Conservation (phyloP, 2,888 invertebrate genomes). For the Euplexia lucipara region DNA sequence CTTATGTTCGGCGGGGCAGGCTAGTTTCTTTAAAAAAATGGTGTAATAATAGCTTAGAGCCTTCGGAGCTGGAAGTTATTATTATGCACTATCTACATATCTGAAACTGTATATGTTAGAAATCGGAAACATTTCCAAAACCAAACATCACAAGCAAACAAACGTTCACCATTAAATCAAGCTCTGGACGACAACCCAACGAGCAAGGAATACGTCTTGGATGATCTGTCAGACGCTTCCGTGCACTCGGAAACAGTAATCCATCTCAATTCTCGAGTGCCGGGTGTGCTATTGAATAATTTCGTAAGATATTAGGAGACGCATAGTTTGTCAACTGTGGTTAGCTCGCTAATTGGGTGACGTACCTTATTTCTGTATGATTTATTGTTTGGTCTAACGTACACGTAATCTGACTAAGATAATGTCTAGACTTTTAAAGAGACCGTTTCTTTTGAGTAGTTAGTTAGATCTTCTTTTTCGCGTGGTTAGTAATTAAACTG, state of each 20-base stretch:
- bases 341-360: constrained; percentile 35
- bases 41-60: too few species aligned
- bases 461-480: too few species aligned
- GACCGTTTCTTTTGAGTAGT: too few species aligned
- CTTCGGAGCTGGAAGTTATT: too few species aligned
- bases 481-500: too few species aligned
- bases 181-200: constrained; percentile 4
- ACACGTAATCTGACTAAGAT: too few species aligned
- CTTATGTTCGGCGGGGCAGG: too few species aligned
- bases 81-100: too few species aligned
- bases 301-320: constrained; percentile 43
- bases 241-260: constrained; percentile 51
- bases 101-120: background rate
- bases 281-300: constrained; percentile 56
- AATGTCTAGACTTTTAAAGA: too few species aligned
- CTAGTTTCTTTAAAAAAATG: too few species aligned
- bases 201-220: constrained; percentile 29
- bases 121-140: background rate
- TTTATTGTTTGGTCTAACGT: constrained; percentile 26
- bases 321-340: constrained; percentile 39
- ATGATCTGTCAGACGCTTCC: constrained; percentile 63
- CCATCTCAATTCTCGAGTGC: constrained; percentile 58
- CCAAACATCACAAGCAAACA: background rate
- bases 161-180: background rate
- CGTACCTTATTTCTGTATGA: constrained; percentile 28